Percentiles rank a stretch among this genome's conserved stretches.
phyloP scores from a whole-genome alignment of 2,797 vertebrate species.

The Spheniscus humboldti region DNA sequence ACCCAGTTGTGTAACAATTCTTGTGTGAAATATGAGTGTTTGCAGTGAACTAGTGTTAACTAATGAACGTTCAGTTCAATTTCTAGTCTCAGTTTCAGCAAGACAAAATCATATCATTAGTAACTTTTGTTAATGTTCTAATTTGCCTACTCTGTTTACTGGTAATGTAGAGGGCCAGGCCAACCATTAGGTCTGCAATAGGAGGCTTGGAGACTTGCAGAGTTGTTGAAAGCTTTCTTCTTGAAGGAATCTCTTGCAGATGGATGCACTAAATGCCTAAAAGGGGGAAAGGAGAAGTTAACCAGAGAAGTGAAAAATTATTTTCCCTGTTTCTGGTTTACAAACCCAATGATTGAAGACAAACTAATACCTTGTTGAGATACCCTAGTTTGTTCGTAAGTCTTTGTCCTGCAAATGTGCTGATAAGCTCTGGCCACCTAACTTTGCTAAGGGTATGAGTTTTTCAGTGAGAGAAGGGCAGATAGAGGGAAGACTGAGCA shows the following conservation, averaged over 20 bases:
- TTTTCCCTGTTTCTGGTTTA: not conserved
- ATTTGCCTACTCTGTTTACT: not conserved
- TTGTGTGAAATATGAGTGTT: not conserved
- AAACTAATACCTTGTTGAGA: not conserved
- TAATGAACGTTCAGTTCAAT: not conserved
- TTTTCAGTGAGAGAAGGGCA: not conserved
- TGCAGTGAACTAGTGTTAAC: not conserved
- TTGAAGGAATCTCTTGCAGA: not conserved
- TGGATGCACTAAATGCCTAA: not conserved
- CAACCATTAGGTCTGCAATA: not conserved
- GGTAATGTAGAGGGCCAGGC: not conserved
- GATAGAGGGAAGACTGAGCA: not conserved
- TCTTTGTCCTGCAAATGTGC: not conserved
- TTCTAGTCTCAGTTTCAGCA: not conserved
- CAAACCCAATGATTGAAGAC: not conserved
- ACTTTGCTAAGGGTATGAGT: not conserved
- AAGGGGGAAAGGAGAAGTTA: not conserved
- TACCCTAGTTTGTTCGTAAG: not conserved
- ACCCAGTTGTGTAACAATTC: not conserved
- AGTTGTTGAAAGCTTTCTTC: not conserved
- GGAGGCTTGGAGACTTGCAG: not conserved
- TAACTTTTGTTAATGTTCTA: not conserved
- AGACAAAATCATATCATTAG: not conserved
- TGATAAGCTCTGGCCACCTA: not conserved
- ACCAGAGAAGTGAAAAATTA: not conserved